Percentiles rank a stretch among this genome's conserved stretches.
phyloP scores from a whole-genome alignment of 2,113 vertebrate species.

The Ifrita kowaldi region DNA sequence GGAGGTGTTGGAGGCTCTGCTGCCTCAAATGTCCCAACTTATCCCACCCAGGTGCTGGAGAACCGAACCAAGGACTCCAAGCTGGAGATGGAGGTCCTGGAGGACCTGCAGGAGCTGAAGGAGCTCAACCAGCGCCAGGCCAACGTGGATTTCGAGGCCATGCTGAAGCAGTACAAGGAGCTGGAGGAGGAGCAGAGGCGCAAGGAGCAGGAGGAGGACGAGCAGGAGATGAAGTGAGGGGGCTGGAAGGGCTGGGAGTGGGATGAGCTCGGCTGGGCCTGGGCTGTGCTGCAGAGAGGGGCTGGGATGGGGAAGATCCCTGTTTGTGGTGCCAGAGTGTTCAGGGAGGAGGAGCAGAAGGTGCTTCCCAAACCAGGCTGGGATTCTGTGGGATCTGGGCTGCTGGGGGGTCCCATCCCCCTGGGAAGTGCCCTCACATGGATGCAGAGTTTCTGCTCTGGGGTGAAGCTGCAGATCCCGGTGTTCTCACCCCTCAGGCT shows the following conservation, averaged over 20 bases:
- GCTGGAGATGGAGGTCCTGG: constrained; percentile 96
- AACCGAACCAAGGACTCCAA: constrained; percentile 96
- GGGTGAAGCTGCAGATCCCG: not conserved
- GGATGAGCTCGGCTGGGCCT: not conserved
- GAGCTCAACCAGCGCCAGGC: constrained; percentile 97
- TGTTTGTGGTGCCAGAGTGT: rapidly evolving
- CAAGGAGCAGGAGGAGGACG: constrained; percentile 86
- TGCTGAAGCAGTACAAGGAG: constrained; percentile 81
- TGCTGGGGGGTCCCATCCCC: not conserved
- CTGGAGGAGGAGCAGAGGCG: constrained; percentile 74
- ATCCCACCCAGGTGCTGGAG: constrained; percentile 83
- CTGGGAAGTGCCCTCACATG: rapidly evolving
- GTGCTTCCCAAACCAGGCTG: not conserved
- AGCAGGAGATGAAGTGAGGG: constrained; percentile 84
- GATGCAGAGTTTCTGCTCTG: not conserved
- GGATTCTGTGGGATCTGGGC: not conserved
- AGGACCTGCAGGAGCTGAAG: constrained; percentile 96
- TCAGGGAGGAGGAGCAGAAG: not conserved
- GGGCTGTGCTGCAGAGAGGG: not conserved
- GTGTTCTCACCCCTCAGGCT: rapidly evolving
- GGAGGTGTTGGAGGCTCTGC: not conserved
- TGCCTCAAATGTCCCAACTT: not conserved
- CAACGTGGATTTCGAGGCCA: constrained; percentile 90
- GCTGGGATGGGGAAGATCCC: not conserved
- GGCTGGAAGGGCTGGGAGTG: not conserved